Conservation (phyloP, 1,140 invertebrate species). For the Lutraria rhynchaena region DNA sequence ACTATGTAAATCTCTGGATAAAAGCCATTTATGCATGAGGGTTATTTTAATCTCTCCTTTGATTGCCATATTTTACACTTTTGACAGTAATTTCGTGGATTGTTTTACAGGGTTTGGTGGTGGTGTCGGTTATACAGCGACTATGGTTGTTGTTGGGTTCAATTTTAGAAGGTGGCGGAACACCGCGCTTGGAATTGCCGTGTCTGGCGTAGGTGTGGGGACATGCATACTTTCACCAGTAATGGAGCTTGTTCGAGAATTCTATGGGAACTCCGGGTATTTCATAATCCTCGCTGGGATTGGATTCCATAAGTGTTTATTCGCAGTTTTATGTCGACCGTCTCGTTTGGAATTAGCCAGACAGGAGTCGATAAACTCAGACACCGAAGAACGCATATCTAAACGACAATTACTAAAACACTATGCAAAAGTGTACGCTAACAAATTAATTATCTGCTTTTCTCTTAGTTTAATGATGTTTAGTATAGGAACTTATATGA, state of each 20-base stretch:
- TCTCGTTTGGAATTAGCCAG: constrained; percentile 45
- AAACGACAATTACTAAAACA: constrained; percentile 32
- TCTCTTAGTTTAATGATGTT: constrained; percentile 55
- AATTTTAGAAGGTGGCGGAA: constrained; percentile 54
- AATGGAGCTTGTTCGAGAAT: constrained; percentile 44
- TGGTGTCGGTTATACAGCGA: constrained; percentile 57
- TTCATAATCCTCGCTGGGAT: constrained; percentile 57
- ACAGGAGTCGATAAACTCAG: constrained; percentile 39
- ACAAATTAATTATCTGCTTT: constrained; percentile 57
- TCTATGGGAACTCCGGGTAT: constrained; percentile 52
- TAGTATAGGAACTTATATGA: constrained; percentile 58
- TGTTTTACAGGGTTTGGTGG: constrained; percentile 46
- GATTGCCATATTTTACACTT: no score
- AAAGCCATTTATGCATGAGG: no score
- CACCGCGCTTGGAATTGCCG: constrained; percentile 43
- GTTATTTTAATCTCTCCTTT: no score
- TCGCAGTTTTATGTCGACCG: constrained; percentile 54
- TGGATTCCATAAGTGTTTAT: constrained; percentile 53
- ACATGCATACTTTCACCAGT: constrained; percentile 44
- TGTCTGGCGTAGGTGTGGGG: constrained; percentile 54
- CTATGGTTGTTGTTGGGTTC: constrained; percentile 58
- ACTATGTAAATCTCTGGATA: no score
- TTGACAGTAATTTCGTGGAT: not conserved
- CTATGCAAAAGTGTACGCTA: constrained; percentile 53
- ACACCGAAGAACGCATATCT: constrained; percentile 38